phyloP scores from a whole-genome alignment of 2,113 vertebrate genomes.

The Microcebus lehilahytsara region DNA sequence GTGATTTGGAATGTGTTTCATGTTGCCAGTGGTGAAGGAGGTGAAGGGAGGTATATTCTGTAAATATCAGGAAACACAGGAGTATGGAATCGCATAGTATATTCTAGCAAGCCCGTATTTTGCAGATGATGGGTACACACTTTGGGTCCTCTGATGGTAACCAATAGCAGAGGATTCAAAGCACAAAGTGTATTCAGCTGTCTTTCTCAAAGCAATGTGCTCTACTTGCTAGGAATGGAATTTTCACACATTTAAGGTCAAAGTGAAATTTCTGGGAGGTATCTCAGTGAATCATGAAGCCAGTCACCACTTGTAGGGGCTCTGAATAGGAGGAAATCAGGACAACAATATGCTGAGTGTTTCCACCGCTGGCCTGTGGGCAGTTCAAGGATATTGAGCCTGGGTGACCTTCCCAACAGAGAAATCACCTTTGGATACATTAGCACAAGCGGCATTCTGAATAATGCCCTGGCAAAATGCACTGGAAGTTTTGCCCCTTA shows the following conservation, averaged over 20 bases:
- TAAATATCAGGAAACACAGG: conserved; percentile 34
- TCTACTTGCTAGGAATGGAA: conserved; percentile 57
- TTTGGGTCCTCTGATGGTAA: not conserved
- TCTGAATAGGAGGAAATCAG: conserved; percentile 66
- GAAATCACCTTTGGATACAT: conserved; percentile 7
- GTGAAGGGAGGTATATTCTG: not conserved
- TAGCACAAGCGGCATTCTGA: not conserved
- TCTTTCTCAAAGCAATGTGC: conserved; percentile 13
- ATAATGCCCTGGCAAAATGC: conserved; percentile 27
- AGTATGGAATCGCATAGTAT: not conserved
- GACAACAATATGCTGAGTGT: conserved; percentile 44
- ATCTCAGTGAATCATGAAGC: conserved; percentile 55
- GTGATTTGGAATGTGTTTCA: not conserved
- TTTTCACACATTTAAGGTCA: conserved; percentile 63
- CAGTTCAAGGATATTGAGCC: conserved; percentile 51
- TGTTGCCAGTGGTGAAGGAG: not conserved
- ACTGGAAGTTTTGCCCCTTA: not conserved
- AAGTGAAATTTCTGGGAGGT: conserved; percentile 55
- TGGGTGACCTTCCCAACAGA: conserved; percentile 55
- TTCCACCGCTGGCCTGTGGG: conserved; percentile 23
- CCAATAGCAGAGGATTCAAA: not conserved
- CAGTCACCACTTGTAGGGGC: not conserved
- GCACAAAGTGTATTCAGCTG: not conserved
- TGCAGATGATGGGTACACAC: not conserved
- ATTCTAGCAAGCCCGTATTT: not conserved